Conservation (phyloP, 1,140 invertebrate genomes). For the Sycophila sp. region DNA sequence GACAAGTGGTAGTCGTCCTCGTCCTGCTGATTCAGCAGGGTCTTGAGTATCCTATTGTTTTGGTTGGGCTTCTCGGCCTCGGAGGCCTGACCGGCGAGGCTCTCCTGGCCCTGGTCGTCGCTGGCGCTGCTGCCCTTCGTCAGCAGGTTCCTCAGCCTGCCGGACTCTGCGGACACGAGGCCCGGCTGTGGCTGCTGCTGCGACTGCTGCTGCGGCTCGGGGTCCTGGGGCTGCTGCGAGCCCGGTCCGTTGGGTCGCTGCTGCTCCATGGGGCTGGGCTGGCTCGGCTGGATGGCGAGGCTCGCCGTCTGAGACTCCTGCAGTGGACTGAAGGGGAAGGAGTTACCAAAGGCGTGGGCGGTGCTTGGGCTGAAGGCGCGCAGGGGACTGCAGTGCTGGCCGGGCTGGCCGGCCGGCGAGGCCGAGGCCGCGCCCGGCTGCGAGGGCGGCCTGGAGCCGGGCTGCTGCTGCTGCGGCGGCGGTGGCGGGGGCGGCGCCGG, state of each 20-base stretch:
- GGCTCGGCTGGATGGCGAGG: slow-evolving; percentile 38
- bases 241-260: slow-evolving; percentile 26
- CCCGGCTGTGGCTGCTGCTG: slow-evolving; percentile 50
- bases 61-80: slow-evolving; percentile 58
- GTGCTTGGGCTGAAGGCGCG: slow-evolving; percentile 60
- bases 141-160: slow-evolving; percentile 73
- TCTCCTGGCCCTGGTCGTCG: slow-evolving; percentile 60
- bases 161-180: slow-evolving; percentile 68
- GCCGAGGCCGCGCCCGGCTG: slow-evolving; percentile 62
- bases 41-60: slow-evolving; percentile 75
- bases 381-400: slow-evolving; percentile 53
- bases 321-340: slow-evolving; percentile 71
- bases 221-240: slow-evolving; percentile 22
- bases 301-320: slow-evolving; percentile 61
- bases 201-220: slow-evolving; percentile 22
- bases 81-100: slow-evolving; percentile 50
- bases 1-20: slow-evolving; percentile 73
- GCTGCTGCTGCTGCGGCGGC: not conserved
- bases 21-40: slow-evolving; percentile 82
- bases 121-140: slow-evolving; percentile 69
- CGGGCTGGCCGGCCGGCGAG: slow-evolving; percentile 53
- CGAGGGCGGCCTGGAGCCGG: slow-evolving; percentile 64
- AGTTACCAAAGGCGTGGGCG: slow-evolving; percentile 64
- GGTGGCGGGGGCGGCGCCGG: not conserved
- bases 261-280: not conserved